Conservation (phyloP, 2,113 vertebrate species). For the Prunella fulvescens region DNA sequence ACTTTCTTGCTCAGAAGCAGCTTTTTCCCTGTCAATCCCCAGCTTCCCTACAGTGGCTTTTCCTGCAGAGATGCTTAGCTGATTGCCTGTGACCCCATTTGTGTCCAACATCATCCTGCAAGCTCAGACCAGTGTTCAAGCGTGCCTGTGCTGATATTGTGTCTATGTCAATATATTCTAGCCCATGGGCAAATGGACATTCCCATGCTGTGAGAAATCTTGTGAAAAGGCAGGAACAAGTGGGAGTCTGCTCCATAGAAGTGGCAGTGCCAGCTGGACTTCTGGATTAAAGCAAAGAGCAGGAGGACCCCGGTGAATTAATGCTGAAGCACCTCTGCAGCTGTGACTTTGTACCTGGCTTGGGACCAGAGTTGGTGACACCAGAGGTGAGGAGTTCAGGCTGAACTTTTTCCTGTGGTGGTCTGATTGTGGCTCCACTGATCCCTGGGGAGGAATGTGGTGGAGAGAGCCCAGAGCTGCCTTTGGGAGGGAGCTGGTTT, state of each 20-base stretch:
- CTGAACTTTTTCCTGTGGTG: background rate
- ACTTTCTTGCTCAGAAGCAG: background rate
- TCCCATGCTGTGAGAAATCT: background rate
- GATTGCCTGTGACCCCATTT: background rate
- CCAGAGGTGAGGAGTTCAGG: background rate
- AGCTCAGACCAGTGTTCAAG: background rate
- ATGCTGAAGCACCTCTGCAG: background rate
- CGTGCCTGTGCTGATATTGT: background rate
- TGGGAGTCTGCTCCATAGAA: background rate
- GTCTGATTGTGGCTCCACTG: background rate
- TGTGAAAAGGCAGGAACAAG: background rate
- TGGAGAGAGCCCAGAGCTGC: background rate
- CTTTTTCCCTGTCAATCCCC: background rate
- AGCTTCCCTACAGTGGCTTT: background rate
- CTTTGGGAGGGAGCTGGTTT: background rate
- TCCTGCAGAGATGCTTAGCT: background rate
- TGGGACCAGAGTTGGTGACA: background rate
- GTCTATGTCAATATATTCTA: background rate
- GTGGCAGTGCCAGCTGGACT: background rate
- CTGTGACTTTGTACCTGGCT: background rate
- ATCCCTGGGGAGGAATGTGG: background rate
- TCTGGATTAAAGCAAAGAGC: background rate
- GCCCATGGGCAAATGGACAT: background rate
- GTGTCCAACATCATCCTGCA: accelerated
- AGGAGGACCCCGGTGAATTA: background rate